These are phyloP conservation scores for Palythoa caribaeorum DNA, from an alignment of 92 coral and sea anemone genomes.

Conservation along the genomic window DNA sequence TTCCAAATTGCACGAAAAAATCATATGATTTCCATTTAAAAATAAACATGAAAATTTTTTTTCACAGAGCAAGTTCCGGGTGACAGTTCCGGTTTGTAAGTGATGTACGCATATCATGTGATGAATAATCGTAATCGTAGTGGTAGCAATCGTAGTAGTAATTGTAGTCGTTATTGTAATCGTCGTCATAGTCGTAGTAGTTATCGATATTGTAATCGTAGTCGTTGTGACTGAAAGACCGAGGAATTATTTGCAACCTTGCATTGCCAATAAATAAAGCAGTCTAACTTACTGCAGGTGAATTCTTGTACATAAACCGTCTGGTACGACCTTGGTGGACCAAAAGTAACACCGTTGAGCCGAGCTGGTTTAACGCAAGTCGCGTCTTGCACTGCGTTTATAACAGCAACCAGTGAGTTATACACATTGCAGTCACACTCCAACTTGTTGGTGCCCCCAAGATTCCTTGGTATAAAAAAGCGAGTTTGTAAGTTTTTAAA, in stretches of 20 bases:
- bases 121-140: too few species aligned
- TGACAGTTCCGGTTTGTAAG: too few species aligned
- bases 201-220: background rate
- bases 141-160: too few species aligned
- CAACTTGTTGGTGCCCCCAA: slow-evolving; percentile 76
- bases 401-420: slow-evolving; percentile 81
- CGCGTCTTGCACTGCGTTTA: slow-evolving; percentile 69
- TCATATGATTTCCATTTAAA: too few species aligned
- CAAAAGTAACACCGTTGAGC: slow-evolving; percentile 78
- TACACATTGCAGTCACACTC: slow-evolving; percentile 96
- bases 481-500: background rate
- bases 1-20: too few species aligned
- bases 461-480: slow-evolving; percentile 58
- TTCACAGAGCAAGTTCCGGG: too few species aligned
- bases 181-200: too few species aligned
- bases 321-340: slow-evolving; percentile 76
- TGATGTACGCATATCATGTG: too few species aligned
- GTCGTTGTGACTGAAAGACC: too few species aligned
- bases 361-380: slow-evolving; percentile 86
- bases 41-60: too few species aligned
- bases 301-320: slow-evolving; percentile 79
- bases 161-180: too few species aligned
- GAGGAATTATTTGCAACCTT: too few species aligned
- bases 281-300: slow-evolving; percentile 85
- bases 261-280: background rate